Percentiles rank a stretch among this genome's conserved stretches.
These are phyloP conservation scores for Tapera naevia DNA, from an alignment of 2,797 vertebrate species.

Conservation along the genomic window DNA sequence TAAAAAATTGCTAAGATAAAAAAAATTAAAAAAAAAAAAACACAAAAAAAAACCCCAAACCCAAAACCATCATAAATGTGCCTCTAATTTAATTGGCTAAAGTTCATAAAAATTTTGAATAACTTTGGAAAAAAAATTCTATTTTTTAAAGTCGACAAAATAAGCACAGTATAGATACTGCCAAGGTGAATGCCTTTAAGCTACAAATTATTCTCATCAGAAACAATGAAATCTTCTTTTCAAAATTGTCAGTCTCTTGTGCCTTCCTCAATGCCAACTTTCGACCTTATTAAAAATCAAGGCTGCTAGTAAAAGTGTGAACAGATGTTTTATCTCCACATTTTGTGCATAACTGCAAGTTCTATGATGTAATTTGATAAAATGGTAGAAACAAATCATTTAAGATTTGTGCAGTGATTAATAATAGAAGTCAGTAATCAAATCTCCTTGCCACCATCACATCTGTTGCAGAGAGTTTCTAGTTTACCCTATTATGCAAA, in stretches of 20 bases:
- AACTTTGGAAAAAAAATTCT: background rate
- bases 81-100: background rate
- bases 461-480: slow-evolving; percentile 80
- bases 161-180: background rate
- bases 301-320: slow-evolving; percentile 69
- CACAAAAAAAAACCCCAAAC: background rate
- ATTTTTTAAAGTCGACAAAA: background rate
- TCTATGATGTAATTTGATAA: slow-evolving; percentile 78
- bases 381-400: slow-evolving; percentile 82
- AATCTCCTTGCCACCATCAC: slow-evolving; percentile 78
- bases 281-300: slow-evolving; percentile 66
- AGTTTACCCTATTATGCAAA: slow-evolving; percentile 82
- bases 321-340: slow-evolving; percentile 80
- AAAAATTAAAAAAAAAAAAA: no score
- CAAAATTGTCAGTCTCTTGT: slow-evolving; percentile 56
- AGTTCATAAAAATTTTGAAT: background rate
- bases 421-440: slow-evolving; percentile 82
- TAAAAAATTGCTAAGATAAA: background rate
- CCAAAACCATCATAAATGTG: background rate
- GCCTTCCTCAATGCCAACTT: slow-evolving; percentile 56
- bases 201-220: slow-evolving; percentile 28
- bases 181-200: background rate
- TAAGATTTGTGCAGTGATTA: slow-evolving; percentile 83
- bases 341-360: slow-evolving; percentile 75
- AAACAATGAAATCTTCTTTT: slow-evolving; percentile 44